A percentile compares a stretch with the other conserved stretches of the same genome.
Conservation (phyloP, 2,888 invertebrate genomes). For the Apodemia zela region DNA sequence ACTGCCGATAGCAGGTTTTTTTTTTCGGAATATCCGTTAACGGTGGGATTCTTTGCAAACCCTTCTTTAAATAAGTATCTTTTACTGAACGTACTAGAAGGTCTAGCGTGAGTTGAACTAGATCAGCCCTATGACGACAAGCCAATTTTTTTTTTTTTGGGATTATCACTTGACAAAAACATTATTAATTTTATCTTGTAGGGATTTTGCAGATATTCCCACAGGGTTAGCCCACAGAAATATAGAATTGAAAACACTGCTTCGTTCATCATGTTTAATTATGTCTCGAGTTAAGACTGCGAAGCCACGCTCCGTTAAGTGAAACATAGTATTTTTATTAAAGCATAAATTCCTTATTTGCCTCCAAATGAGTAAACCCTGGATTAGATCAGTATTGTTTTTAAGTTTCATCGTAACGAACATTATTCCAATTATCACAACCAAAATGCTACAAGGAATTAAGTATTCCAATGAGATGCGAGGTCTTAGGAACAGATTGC, state of each 20-base stretch:
- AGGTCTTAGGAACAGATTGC: not conserved
- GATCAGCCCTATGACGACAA: not conserved
- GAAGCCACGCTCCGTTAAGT: slow-evolving; percentile 28
- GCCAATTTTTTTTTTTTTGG: not conserved
- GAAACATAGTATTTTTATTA: slow-evolving; percentile 16
- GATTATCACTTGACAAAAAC: not conserved
- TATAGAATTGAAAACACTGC: slow-evolving; percentile 25
- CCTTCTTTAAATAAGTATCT: not conserved
- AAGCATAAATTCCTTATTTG: slow-evolving; percentile 29
- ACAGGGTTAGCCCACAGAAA: slow-evolving; percentile 21
- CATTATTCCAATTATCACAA: slow-evolving; percentile 4
- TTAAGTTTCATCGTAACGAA: slow-evolving; percentile 1
- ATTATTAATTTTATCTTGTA: too few species aligned
- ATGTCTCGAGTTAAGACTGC: slow-evolving; percentile 30
- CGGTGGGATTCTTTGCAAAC: not conserved
- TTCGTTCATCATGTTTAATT: slow-evolving; percentile 28
- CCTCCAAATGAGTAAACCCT: slow-evolving; percentile 25
- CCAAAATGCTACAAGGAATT: not conserved
- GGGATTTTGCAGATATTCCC: slow-evolving; percentile 16
- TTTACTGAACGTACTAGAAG: not conserved
- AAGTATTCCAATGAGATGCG: not conserved
- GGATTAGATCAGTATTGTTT: slow-evolving; percentile 8
- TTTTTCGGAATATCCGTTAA: not conserved
- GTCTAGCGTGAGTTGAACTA: not conserved
- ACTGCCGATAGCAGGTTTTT: not conserved